Evolutionary conservation across 2,888 invertebrate genomes (phyloP), one percentile per base, ranked within the genome.

Genomic region (Corbicula japonica): DNA sequence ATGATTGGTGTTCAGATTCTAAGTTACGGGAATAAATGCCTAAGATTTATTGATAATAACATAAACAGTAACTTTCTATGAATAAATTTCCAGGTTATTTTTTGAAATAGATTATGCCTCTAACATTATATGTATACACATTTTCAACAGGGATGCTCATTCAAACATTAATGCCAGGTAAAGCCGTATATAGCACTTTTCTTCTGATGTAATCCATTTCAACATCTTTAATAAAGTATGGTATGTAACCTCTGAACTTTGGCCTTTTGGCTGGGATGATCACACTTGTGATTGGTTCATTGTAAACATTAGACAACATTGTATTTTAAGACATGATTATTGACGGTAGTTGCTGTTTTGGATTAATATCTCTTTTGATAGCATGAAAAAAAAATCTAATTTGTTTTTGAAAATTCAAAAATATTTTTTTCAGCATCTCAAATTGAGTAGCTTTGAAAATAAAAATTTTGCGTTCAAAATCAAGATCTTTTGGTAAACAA

Each of bases 191-290:
- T 26, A 61, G 38, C 61, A 41, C 26, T 61, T 6, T 15, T 41
- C 41, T 61, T 28, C 41, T 41, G 44, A 10, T 35, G 41, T 61
- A 61, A 60, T 18, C 60, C 3, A 56, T 56, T 54, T 23, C 50
- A 30, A 28, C 26, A 58, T 41, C 15, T 58, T 38, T 58, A 56
- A 41, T 54, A 30, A 23, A 28, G 4, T 60, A 52, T 52, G 62
- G 52, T 66, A 68, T 72, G 68, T 68, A 74, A 76, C 79, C 83
- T 79, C 46, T 83, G 83, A 76, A 83, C 77, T 76, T 83, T 83
- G 83, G 83, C 83, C 83, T 76, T 71, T 74, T 79, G 79, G 79
- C 79, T 71, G 83, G 83, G 52, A 32, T 50, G 75, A 79, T 73
- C 75, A 78, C 75, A 56, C 83, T 60, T 70, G 83, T 83, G 83